Evolutionary conservation across 2,888 invertebrate species (phyloP).

Genomic region (Malacosoma neustria): DNA sequence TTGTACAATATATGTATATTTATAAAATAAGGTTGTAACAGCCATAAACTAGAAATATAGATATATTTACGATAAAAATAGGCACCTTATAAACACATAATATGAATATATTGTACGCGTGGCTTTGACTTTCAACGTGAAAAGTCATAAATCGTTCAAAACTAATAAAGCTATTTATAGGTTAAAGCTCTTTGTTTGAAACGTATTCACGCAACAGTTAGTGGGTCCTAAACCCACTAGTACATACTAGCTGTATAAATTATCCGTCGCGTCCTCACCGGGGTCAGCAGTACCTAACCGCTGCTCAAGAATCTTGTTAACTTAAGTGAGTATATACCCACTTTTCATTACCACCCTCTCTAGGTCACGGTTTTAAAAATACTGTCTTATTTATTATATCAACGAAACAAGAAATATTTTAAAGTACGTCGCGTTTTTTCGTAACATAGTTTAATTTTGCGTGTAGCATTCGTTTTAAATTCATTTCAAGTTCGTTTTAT

Average conservation of each 20-base stretch:
- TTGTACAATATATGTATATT: too few species aligned
- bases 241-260: conserved; percentile 30
- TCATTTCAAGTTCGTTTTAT: too few species aligned
- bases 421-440: neutral
- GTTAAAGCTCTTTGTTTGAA: conserved; percentile 39
- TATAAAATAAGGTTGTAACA: too few species aligned
- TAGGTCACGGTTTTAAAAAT: conserved; percentile 35
- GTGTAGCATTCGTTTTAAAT: too few species aligned
- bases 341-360: conserved; percentile 21
- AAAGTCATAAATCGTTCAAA: neutral
- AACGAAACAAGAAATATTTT: neutral
- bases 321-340: conserved; percentile 3
- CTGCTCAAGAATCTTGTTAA: neutral
- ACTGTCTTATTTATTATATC: conserved; percentile 13
- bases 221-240: conserved; percentile 1
- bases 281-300: conserved; percentile 2
- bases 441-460: conserved; percentile 1
- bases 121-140: too few species aligned
- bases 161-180: conserved; percentile 11
- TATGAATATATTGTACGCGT: too few species aligned
- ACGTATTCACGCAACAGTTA: conserved; percentile 36
- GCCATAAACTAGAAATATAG: too few species aligned
- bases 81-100: too few species aligned
- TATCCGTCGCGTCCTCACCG: conserved; percentile 20
- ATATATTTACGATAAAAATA: too few species aligned